These are phyloP conservation scores for Oryzias curvinotus DNA, from an alignment of 2,113 vertebrate genomes.

Conservation along the genomic window DNA sequence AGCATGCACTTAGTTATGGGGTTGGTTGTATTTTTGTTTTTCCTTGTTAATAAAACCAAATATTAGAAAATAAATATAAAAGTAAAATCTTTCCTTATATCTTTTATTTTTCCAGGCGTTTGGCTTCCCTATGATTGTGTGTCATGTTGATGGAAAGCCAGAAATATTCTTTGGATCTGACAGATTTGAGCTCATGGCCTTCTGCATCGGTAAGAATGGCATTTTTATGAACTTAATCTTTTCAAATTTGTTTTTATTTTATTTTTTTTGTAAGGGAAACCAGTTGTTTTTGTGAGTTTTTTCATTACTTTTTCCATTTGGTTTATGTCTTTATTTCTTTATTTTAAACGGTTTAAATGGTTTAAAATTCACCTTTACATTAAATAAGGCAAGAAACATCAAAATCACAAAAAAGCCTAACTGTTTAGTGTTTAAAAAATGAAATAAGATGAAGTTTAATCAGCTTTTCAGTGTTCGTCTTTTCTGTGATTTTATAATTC, in stretches of 20 bases:
- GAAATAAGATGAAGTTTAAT: neutral
- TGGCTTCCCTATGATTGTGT: conserved; percentile 84
- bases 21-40: conserved; percentile 68
- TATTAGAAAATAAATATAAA: neutral
- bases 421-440: neutral
- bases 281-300: neutral
- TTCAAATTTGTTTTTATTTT: neutral
- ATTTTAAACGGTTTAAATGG: neutral
- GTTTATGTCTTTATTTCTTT: neutral
- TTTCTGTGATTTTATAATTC: too few relatives aligned
- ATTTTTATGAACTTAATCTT: neutral
- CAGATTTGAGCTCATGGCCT: conserved; percentile 87
- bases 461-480: neutral
- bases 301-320: neutral
- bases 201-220: conserved; percentile 80
- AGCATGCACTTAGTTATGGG: conserved; percentile 80
- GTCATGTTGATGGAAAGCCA: conserved; percentile 77
- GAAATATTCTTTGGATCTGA: conserved; percentile 90
- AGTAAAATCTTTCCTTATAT: neutral
- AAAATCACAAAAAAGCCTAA: neutral
- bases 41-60: neutral
- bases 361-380: neutral
- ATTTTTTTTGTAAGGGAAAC: neutral
- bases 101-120: conserved; percentile 78
- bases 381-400: neutral